Base-by-base conservation (phyloP, 2,113 vertebrate species). In the Gnathonemus echidnorhynchus region DNA sequence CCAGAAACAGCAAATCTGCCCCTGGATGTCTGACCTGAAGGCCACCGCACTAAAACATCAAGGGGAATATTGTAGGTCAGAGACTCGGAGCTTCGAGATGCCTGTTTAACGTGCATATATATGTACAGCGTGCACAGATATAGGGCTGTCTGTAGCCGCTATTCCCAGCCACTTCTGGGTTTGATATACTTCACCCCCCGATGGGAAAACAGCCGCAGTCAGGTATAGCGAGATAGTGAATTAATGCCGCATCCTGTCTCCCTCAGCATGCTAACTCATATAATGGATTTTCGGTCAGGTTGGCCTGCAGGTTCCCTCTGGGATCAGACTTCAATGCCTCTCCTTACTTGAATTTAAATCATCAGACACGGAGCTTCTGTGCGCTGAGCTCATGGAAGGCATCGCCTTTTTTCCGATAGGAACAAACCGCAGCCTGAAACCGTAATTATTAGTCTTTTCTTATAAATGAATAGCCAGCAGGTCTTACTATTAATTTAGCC, bases 281-380 rank as follows among this genome's bases (percentile, higher is more conserved):
- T 85, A 89, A 89, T 85, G 89, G 49, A 89, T 89, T 85, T 89
- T 89, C 89, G 46, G 89, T 58, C 89, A 56, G 49, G 19, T 58
- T 56, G 89, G 89, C 39, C 24, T 53, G 39, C 11, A 45, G 49
- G 7, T 19, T 24, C 89, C 89, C 35, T 2, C 39, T 58, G 77
- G 89, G 49, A 42, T 48, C 56, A 49, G 53, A 1, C 89, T 86
- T 42, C 53, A 86, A 90, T 90, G 85, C 89, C 89, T 90, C n/a
- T 85, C 89, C 77, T 45, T 62, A 90, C 89, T 90, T 90, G 89
- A 86, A 86, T 86, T 86, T 53, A 85, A 89, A 62, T 62, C 53
- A 90, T 86, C 83, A 48, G 89, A 49, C 89, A 35, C 3, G 66
- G 42, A 42, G 83, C 56, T 90, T 49, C 85, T 86, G 89, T 66